phyloP scores from a whole-genome alignment of 2,113 vertebrate species.

The Pterocles orientalis region DNA sequence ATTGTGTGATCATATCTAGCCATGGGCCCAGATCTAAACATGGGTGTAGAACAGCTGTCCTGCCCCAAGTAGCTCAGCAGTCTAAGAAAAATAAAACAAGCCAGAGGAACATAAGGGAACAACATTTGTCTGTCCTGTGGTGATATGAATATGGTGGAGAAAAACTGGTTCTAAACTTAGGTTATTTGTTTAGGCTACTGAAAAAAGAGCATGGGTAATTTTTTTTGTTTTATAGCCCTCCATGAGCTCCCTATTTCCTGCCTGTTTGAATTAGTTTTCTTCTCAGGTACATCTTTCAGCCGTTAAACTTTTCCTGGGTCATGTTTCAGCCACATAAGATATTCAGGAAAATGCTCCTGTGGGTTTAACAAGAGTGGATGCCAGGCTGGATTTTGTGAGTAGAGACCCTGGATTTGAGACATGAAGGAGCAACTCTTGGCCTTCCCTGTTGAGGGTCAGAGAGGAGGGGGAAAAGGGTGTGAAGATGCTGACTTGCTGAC shows the following conservation, averaged over 20 bases:
- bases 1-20: not conserved
- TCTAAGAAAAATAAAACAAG: not conserved
- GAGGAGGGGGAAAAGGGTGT: rapidly evolving
- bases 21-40: not conserved
- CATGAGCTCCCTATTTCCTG: rapidly evolving
- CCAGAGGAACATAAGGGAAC: not conserved
- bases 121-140: not conserved
- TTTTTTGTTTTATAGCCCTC: not conserved
- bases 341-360: not conserved
- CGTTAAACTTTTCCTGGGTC: not conserved
- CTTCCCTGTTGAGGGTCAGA: not conserved
- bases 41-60: not conserved
- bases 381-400: not conserved
- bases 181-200: not conserved
- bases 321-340: not conserved
- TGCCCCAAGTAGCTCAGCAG: not conserved
- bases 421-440: not conserved
- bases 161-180: not conserved
- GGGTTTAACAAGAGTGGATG: not conserved
- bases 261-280: not conserved
- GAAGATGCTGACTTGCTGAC: not conserved
- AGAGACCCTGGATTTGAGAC: not conserved
- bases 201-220: not conserved
- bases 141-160: not conserved
- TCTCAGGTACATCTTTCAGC: not conserved